Evolutionary conservation across 92 coral and sea anemone genomes (phyloP), one percentile per base, ranked within the genome.

Genomic region (Palythoa grandiflora): DNA sequence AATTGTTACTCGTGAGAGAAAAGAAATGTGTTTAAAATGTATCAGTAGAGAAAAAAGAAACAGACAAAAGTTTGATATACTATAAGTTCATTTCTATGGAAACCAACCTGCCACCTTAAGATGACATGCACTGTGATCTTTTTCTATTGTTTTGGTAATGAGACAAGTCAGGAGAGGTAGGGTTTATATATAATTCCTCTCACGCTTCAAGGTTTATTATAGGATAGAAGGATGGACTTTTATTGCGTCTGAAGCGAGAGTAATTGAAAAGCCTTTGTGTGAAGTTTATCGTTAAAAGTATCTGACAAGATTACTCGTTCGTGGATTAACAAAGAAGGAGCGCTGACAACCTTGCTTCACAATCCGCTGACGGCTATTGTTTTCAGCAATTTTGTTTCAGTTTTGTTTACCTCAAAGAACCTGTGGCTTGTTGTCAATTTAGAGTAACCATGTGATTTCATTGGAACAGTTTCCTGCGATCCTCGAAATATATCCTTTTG

Each of bases 41-140:
- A 15, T 28, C 28, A 28, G 28, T 9, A 37, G 14, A 10, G 3
- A 35, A 70, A 14, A 12, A 38, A 70, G 6, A 13, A 9, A 70
- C 5, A 0, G 75, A 47, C 44, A 3, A 14, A 12, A 9, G 75
- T 12, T 70, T 35, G 10, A 10, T 36, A 1, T 1, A 44, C 50
- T 11, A 47, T 13, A 0, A 35, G 14, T 70, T 13, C 6, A 2
- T 70, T 70, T 28, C 75, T 70, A 70, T 70, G 47, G 75, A 11
- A 70, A 70, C 75, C 44, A 70, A 38, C 75, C 3, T 37, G 44
- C 75, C 75, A 70, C 75, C 75, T 70, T 28, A 70, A 35, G 2
- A 47, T 70, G 75, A 35, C 75, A 70, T 36, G 47, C 73, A 68
- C 12, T 68, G 73, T 28, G 73, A 38, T 35, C 75, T 38, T 14